These are phyloP conservation scores for Gnatocerus cornutus DNA, from an alignment of 2,888 invertebrate genomes.

Conservation along the genomic window DNA sequence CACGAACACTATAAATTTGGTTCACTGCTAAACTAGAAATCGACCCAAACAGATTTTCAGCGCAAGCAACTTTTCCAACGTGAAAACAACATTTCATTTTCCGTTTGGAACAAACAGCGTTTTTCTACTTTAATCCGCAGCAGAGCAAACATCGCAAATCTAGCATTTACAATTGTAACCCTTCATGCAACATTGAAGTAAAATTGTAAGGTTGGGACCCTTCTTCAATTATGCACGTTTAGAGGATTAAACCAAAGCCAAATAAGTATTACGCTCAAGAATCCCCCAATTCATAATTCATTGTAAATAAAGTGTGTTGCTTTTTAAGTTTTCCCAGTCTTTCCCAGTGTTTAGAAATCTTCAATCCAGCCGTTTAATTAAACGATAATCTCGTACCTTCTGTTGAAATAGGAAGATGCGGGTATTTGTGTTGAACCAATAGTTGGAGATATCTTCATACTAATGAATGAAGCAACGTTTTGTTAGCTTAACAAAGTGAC, in stretches of 20 bases:
- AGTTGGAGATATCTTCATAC: neutral
- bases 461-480: conserved; percentile 24
- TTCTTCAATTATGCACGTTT: conserved; percentile 22
- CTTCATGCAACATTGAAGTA: conserved; percentile 4
- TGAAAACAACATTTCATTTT: no score
- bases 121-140: no score
- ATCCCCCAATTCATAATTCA: neutral
- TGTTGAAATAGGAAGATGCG: conserved; percentile 17
- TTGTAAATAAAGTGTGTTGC: no score
- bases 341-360: no score
- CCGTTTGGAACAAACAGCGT: no score
- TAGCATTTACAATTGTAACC: neutral
- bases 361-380: conserved; percentile 22
- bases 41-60: no score
- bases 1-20: no score
- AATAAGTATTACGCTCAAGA: conserved; percentile 1
- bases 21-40: no score
- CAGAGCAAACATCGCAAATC: no score
- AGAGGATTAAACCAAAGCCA: conserved; percentile 18
- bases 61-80: no score
- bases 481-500: conserved; percentile 3
- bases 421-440: conserved; percentile 28
- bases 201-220: conserved; percentile 1
- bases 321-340: no score
- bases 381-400: conserved; percentile 21